Evolutionary conservation across 2,113 vertebrate species (phyloP), one percentile per base, ranked within the genome.

Genomic region (Hydrolagus affinis): DNA sequence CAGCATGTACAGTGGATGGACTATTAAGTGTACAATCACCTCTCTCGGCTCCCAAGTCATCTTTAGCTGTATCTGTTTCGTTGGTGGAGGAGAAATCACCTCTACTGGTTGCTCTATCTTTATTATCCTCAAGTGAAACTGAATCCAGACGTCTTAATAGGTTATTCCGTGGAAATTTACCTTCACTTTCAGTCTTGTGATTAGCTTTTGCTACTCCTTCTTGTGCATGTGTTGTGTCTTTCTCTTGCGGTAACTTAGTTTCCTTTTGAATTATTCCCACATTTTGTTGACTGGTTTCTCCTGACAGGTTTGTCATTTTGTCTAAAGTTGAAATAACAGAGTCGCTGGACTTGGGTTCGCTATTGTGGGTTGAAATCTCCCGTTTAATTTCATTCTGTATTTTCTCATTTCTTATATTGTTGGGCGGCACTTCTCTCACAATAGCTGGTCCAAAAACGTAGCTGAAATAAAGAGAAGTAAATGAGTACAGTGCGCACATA

Each of bases 241-340:
- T 80, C 56, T 80, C 28, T 44, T 44, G 44, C 28, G 25, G 32
- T 83, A 64, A 25, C 30, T 83, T 30, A 32, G 1, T 32, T 83
- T 83, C 78, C 60, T 64, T 83, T 32, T 28, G 3, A 30, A 21
- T 66, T 17, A 32, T 83, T 30, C 32, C 62, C 66, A 64, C 17
- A 68, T 83, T 64, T 83, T 83, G 78, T 83, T 44, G 44, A 44
- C 44, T 44, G 44, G 44, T 44, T 44, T 44, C 44, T 44, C 66
- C 78, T 83, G 28, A 60, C 78, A 83, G 30, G 78, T 83, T 83
- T 83, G 28, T 80, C 14, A 83, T 17, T 66, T 83, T 83, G 62
- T 83, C 78, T 17, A 66, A 83, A 66, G 60, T 32, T 83, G 78
- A 83, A 83, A 62, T 28, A 66, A 83, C 25, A 9, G 66, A 66